A percentile compares a stretch with the other conserved stretches of the same genome.
These are phyloP conservation scores for Callimorpha dominula DNA, from an alignment of 2,888 invertebrate species.

Conservation along the genomic window DNA sequence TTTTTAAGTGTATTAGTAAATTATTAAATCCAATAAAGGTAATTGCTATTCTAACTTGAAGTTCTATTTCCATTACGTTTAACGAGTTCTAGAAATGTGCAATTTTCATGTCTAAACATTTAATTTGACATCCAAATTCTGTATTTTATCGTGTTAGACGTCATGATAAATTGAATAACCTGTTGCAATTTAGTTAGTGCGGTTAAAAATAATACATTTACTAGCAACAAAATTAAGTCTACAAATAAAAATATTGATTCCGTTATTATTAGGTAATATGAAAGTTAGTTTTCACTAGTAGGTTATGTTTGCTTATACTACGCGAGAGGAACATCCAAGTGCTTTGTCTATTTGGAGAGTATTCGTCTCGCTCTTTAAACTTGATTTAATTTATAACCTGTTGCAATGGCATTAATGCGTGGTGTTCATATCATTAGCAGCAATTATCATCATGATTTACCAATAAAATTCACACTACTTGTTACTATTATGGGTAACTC, in stretches of 20 bases:
- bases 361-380: neutral
- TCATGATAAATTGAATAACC: constrained; percentile 1
- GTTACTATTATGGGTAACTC: too few relatives aligned
- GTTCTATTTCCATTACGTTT: constrained; percentile 14
- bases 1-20: neutral
- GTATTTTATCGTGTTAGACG: neutral
- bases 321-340: neutral
- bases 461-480: too few relatives aligned
- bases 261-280: neutral
- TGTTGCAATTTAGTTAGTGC: neutral
- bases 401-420: too few relatives aligned
- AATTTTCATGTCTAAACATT: constrained; percentile 17
- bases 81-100: constrained; percentile 15
- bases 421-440: too few relatives aligned
- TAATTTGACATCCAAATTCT: constrained; percentile 10
- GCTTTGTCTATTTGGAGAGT: neutral
- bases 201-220: neutral
- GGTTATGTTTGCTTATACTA: neutral
- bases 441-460: too few relatives aligned
- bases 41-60: neutral
- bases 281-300: neutral
- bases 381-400: too few relatives aligned
- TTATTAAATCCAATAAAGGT: constrained; percentile 6
- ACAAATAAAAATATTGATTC: neutral
- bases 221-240: neutral